Base-by-base conservation (phyloP, 2,797 vertebrate species). In the Sandelia bainsii region DNA sequence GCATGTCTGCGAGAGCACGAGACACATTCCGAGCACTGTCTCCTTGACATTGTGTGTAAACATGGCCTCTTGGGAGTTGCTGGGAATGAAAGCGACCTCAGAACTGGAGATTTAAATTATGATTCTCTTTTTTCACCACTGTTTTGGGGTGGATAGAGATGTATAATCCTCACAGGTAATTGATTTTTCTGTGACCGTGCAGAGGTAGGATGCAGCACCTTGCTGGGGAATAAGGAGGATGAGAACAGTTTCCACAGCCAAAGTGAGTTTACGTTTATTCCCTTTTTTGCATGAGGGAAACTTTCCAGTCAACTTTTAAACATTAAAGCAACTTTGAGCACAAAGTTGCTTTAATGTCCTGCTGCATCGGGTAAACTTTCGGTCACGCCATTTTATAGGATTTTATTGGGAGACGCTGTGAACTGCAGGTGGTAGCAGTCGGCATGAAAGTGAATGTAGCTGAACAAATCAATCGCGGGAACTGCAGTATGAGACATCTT, bases 231-330 rank as follows among this genome's bases (percentile, higher is more conserved):
- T 69, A 34, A 56, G 76, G 80, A 39, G 62, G 64, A 46, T 66
- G 69, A 73, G 70, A 54, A 76, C 54, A 72, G 58, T 81, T 75
- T 84, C 67, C 58, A 66, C 60, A 61, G 37, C 69, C 60, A 58
- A 59, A 70, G 39, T 69, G 74, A 74, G 77, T 75, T 85, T 60
- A 83, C 54, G 81, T 84, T 82, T 81, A 80, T 74, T 59, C 56
- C 20, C 12, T 42, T 54, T 73, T 50, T 69, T 45, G 8, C 23
- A 13, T 5, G 19, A 2, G 16, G 27, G 10, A 81, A 84, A 84
- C 50, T 80, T 87, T 77, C 25, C 61, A 62, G 22, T 17, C 57
- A 63, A 53, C 25, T 34, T 34, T 34, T 79, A 8, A n/a, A 46
- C 45, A 10, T 20, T 49, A 49, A 49, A 49, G 20, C 20, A 7